Evolutionary conservation across 2,113 vertebrate species (phyloP), one percentile per base, ranked within the genome.

Genomic region (Eleginops maclovinus): DNA sequence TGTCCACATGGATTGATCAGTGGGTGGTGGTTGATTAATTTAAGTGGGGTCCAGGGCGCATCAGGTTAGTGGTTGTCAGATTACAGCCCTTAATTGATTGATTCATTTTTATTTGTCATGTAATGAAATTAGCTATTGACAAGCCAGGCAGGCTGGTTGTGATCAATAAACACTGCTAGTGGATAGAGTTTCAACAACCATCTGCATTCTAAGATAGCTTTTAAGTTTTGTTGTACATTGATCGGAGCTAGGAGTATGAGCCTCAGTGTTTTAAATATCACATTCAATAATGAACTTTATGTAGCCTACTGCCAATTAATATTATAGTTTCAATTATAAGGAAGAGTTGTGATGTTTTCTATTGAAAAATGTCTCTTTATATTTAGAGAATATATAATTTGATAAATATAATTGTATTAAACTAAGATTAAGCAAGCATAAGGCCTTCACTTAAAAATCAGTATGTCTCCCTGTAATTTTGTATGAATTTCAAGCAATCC

Each of bases 61-160:
- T 78, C 66, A 71, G 80, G 83, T 88, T 85, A 89, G 88, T 78
- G 85, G 75, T 85, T 89, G 87, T 91, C 87, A 89, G 77, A 89
- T 91, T 89, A 88, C 63, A 75, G 82, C 79, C 67, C 73, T 72
- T 87, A 86, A 91, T 90, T 92, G 87, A 91, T 87, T 90, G 69
- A 92, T 90, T 90, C 66, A 76, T 88, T 89, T 90, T 91, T 89
- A 90, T 90, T 87, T 86, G 79, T 87, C 78, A 26, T 89, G 85
- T 86, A 92, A 88, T 91, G 64, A 90, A 87, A 91, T 91, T 82
- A 88, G 31, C 60, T 75, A 92, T 91, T 90, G 91, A 91, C 87
- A 85, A 76, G 75, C 21, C 65, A 55, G 63, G 58, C 67, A 63
- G 84, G 55, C 76, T 54, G 60, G 58, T 58, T 47, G 46, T 87